A percentile compares a stretch with the other conserved stretches of the same genome.
Evolutionary conservation across 2,888 invertebrate genomes (phyloP).

Genomic region (Hoplodrina ambigua): DNA sequence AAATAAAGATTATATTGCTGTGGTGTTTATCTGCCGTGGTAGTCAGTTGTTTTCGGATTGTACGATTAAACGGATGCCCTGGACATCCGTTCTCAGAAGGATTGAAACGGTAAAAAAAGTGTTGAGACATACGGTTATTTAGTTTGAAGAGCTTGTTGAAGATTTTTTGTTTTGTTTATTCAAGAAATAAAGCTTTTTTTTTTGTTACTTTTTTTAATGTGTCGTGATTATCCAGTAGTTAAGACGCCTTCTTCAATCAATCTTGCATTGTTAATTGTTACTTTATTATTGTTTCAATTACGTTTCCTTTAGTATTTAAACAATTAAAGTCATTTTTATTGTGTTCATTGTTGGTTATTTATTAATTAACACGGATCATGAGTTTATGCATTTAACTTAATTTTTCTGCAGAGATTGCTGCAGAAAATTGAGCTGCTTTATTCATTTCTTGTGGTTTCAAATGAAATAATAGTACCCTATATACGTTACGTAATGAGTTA

Average conservation of each 20-base stretch:
- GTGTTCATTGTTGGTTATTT: neutral
- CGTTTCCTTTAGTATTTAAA: neutral
- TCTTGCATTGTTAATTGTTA: neutral
- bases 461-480: too few species aligned
- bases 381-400: too few species aligned
- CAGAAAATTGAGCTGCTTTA: too few species aligned
- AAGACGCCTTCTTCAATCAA: too few species aligned
- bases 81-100: conserved; percentile 89
- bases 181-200: too few species aligned
- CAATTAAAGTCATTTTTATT: neutral
- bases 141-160: conserved; percentile 53
- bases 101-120: conserved; percentile 76
- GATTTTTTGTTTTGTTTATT: neutral
- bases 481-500: too few species aligned
- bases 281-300: conserved; percentile 16
- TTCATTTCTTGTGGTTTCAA: too few species aligned
- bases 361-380: conserved; percentile 1
- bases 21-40: conserved; percentile 46
- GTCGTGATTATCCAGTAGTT: too few species aligned
- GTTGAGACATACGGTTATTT: conserved; percentile 62
- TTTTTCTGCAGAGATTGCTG: too few species aligned
- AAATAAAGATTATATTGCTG: conserved; percentile 38
- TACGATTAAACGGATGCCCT: conserved; percentile 83
- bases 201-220: neutral
- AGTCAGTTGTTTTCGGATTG: conserved; percentile 69